Percentiles rank a stretch among this genome's conserved stretches.
These are phyloP conservation scores for Neodontobutis hainanensis DNA, from an alignment of 2,113 vertebrate species.

Conservation along the genomic window DNA sequence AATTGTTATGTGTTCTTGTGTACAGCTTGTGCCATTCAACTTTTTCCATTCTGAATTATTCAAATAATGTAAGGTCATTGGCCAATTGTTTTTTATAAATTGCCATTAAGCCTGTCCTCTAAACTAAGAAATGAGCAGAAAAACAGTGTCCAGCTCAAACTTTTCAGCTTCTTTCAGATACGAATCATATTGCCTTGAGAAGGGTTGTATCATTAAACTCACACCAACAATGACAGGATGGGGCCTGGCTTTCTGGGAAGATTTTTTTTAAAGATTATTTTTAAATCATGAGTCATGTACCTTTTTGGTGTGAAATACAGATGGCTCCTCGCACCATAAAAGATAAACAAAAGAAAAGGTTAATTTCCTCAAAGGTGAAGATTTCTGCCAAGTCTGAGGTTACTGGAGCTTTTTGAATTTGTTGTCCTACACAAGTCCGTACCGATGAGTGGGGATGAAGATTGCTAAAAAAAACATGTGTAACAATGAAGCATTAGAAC, in stretches of 20 bases:
- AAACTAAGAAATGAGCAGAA: background rate
- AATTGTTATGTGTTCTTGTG: no score
- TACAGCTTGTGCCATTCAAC: no score
- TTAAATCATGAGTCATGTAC: background rate
- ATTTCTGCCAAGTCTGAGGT: background rate
- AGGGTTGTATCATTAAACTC: background rate
- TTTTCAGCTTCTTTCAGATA: background rate
- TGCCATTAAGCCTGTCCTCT: no score
- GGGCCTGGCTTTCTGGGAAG: background rate
- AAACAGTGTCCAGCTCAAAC: background rate
- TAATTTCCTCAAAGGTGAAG: background rate
- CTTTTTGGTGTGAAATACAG: background rate
- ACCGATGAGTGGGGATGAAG: background rate
- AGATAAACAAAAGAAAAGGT: background rate
- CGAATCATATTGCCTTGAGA: background rate
- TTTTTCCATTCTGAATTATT: no score
- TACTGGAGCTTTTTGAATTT: slow-evolving; percentile 1
- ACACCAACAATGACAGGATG: background rate
- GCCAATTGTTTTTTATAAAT: no score
- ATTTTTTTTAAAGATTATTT: no score
- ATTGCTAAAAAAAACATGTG: background rate
- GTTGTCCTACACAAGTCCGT: background rate
- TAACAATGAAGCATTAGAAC: background rate
- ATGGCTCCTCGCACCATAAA: background rate
- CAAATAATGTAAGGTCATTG: no score